Percentiles rank a stretch among this genome's conserved stretches.
phyloP scores from a whole-genome alignment of 1,140 invertebrate genomes.

The Mycetomoellerius zeteki region DNA sequence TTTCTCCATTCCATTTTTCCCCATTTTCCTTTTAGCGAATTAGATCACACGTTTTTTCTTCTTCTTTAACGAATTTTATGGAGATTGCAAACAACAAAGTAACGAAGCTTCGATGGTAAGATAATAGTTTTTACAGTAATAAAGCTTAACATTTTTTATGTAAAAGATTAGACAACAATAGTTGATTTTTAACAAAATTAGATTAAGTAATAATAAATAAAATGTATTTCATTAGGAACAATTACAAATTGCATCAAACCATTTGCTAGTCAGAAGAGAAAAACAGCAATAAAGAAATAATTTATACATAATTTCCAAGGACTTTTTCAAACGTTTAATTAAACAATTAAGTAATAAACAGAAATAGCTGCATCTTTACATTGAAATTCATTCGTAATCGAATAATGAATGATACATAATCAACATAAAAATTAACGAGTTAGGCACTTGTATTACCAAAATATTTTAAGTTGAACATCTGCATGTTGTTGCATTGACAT shows the following conservation, averaged over 20 bases:
- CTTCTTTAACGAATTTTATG: background rate
- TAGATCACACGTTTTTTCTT: constrained; percentile 3
- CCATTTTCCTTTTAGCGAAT: background rate
- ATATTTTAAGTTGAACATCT: background rate
- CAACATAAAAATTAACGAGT: background rate
- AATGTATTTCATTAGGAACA: background rate
- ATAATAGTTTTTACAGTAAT: background rate
- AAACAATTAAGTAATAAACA: background rate
- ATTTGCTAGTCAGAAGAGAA: background rate
- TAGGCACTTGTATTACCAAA: background rate
- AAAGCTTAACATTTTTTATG: background rate
- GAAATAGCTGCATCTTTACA: background rate
- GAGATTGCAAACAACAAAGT: background rate
- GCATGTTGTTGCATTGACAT: background rate
- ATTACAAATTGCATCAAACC: background rate
- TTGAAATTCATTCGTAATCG: background rate
- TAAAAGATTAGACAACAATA: background rate
- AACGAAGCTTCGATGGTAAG: background rate
- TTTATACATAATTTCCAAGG: background rate
- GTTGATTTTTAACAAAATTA: background rate
- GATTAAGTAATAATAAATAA: background rate
- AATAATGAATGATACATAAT: background rate
- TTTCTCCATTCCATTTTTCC: constrained; percentile 5
- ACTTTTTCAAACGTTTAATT: background rate
- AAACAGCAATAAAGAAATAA: background rate